Evolutionary conservation across 2,888 invertebrate genomes (phyloP), one percentile per base, ranked within the genome.

Genomic region (Fabriciana adippe): DNA sequence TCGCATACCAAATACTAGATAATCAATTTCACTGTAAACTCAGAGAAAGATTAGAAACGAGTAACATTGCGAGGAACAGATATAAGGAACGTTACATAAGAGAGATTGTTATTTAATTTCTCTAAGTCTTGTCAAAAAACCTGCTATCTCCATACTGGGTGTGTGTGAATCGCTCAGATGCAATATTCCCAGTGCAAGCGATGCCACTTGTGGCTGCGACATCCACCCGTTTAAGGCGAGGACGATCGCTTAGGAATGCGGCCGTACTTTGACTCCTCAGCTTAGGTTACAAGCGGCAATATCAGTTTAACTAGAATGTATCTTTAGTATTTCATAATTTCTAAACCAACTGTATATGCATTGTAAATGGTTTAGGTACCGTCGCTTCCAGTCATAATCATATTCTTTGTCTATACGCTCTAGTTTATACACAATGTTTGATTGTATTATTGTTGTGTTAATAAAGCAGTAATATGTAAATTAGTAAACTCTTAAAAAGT

Each of bases 171-270:
- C 85, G 78, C 77, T 78, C 77, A 78, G 82, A 81, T 82, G 79
- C 84, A 81, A 77, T 80, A 83, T 90, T 90, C 88, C 83, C 89
- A 86, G 82, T 80, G 80, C 72, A 72, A 69, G 71, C 79, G 78
- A 80, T 79, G 83, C 76, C 83, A 83, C 82, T 86, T 83, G 85
- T 76, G 82, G 82, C 81, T 73, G 81, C 82, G 83, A 85, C 84
- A 80, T 79, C 81, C 84, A 79, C 73, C 87, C 86, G 80, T 87
- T 86, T 89, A 90, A 80, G 89, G 90, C 84, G 86, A 87, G 87
- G 87, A 86, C 88, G 88, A 76, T 84, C 87, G 89, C 85, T 79
- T 64, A 82, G 89, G 91, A 89, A 92, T 90, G 91, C 81, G 79
- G 79, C 80, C 69, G 73, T 73, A 67, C 73, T 72, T 73, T 74